These are phyloP conservation scores for Eupithecia exiguata DNA, from an alignment of 2,888 invertebrate genomes.

Conservation along the genomic window DNA sequence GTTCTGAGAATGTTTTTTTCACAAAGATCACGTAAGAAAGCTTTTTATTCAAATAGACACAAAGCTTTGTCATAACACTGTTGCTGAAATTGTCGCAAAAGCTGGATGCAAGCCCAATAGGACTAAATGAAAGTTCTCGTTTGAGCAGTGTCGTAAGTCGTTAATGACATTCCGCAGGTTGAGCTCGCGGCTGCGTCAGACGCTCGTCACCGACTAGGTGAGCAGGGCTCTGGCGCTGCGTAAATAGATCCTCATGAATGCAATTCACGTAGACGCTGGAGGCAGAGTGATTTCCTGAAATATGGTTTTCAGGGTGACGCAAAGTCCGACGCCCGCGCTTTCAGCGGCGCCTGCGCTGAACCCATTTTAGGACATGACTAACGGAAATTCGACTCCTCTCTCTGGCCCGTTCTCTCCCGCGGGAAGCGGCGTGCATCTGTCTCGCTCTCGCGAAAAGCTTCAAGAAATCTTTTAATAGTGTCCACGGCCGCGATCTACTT, in stretches of 20 bases:
- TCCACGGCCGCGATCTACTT: slow-evolving; percentile 85
- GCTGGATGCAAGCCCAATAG: slow-evolving; percentile 43
- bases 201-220: slow-evolving; percentile 64
- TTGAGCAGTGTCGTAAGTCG: slow-evolving; percentile 68
- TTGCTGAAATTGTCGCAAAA: neutral
- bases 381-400: slow-evolving; percentile 86
- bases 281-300: slow-evolving; percentile 78
- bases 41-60: neutral
- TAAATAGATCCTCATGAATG: slow-evolving; percentile 59
- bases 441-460: slow-evolving; percentile 82
- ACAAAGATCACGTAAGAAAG: neutral
- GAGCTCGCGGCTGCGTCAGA: slow-evolving; percentile 72
- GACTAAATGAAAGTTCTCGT: slow-evolving; percentile 56
- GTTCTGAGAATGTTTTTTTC: neutral
- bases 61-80: neutral
- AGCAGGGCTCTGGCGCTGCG: slow-evolving; percentile 52
- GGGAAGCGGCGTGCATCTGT: slow-evolving; percentile 69
- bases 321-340: slow-evolving; percentile 82
- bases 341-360: slow-evolving; percentile 84
- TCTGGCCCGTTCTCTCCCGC: slow-evolving; percentile 79
- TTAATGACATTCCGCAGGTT: slow-evolving; percentile 77
- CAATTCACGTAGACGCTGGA: slow-evolving; percentile 66
- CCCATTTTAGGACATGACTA: slow-evolving; percentile 90
- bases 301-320: slow-evolving; percentile 81
- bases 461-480: slow-evolving; percentile 85